phyloP scores from a whole-genome alignment of 2,888 invertebrate species.

The Hemaris fuciformis region DNA sequence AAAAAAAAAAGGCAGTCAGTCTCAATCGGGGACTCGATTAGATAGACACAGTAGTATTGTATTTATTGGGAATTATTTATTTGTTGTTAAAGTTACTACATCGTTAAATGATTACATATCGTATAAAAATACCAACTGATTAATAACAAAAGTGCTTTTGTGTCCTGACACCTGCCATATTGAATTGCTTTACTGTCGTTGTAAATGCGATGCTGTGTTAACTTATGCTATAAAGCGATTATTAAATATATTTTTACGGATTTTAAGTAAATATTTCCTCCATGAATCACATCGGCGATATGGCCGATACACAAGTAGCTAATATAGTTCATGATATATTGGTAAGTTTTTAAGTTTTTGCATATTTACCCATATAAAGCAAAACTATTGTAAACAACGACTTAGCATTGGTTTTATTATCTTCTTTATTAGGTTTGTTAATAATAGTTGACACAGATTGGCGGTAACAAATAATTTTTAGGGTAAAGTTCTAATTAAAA shows the following conservation, averaged over 20 bases:
- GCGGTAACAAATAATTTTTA: too few relatives aligned
- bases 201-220: not conserved
- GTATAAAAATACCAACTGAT: not conserved
- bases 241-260: not conserved
- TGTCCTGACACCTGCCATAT: not conserved
- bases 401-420: not conserved
- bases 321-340: slow-evolving; percentile 85
- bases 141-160: not conserved
- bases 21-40: not conserved
- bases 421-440: too few relatives aligned
- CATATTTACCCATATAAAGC: not conserved
- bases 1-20: not conserved
- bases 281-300: slow-evolving; percentile 35
- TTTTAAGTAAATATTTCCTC: not conserved
- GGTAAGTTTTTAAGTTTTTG: slow-evolving; percentile 74
- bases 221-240: not conserved
- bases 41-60: too few relatives aligned
- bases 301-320: slow-evolving; percentile 84
- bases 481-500: too few relatives aligned
- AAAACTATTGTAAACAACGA: not conserved
- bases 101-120: not conserved
- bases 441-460: too few relatives aligned
- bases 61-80: not conserved
- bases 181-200: not conserved
- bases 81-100: not conserved